Evolutionary conservation across 2,888 invertebrate genomes (phyloP).

Genomic region (Cataglyphis rosenhaueri): DNA sequence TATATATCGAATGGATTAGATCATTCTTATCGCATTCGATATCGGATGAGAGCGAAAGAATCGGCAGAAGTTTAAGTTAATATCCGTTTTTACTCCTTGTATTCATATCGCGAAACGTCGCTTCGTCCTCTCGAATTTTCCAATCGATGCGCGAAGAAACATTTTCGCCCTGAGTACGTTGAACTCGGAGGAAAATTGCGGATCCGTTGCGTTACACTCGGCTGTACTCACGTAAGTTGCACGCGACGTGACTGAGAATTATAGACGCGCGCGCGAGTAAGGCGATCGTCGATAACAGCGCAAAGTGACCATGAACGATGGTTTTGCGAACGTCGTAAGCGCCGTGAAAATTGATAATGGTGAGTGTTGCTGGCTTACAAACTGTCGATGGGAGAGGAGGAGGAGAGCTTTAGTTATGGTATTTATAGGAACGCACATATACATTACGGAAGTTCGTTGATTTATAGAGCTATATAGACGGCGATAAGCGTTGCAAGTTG

Average conservation of each 20-base stretch:
- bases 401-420: slow-evolving; percentile 14
- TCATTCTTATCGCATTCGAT: neutral
- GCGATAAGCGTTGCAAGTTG: slow-evolving; percentile 26
- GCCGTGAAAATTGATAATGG: slow-evolving; percentile 36
- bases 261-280: slow-evolving; percentile 37
- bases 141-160: slow-evolving; percentile 5
- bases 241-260: slow-evolving; percentile 42
- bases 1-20: neutral
- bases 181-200: slow-evolving; percentile 31
- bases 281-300: slow-evolving; percentile 46
- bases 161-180: slow-evolving; percentile 34
- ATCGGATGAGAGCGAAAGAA: neutral
- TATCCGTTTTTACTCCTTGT: neutral
- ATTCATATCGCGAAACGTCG: neutral
- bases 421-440: slow-evolving; percentile 27
- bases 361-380: slow-evolving; percentile 22
- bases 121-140: slow-evolving; percentile 29
- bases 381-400: neutral
- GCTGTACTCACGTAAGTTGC: slow-evolving; percentile 15
- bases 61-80: neutral
- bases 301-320: slow-evolving; percentile 47
- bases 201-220: slow-evolving; percentile 34
- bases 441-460: slow-evolving; percentile 37
- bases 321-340: slow-evolving; percentile 35
- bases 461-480: slow-evolving; percentile 26